Evolutionary conservation across 2,113 vertebrate genomes (phyloP).

Genomic region (Hippoglossus stenolepis): DNA sequence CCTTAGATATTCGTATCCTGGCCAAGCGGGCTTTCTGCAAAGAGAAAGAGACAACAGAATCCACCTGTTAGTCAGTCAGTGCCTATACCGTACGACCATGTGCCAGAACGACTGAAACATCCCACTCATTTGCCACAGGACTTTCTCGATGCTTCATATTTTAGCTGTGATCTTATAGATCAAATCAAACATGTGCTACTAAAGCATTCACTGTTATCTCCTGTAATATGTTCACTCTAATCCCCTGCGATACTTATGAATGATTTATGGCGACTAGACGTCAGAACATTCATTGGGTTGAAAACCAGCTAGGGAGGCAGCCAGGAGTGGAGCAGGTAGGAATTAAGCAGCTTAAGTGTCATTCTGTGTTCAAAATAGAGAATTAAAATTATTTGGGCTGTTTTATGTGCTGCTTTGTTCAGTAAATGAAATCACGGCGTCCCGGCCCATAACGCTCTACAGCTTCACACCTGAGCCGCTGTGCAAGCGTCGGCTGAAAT

Average conservation of each 20-base stretch:
- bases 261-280: slow-evolving; percentile 63
- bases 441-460: not conserved
- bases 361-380: slow-evolving; percentile 26
- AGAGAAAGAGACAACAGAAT: slow-evolving; percentile 46
- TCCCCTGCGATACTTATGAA: slow-evolving; percentile 64
- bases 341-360: slow-evolving; percentile 16
- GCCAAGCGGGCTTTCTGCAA: slow-evolving; percentile 95
- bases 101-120: slow-evolving; percentile 42
- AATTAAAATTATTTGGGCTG: slow-evolving; percentile 16
- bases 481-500: slow-evolving; percentile 15
- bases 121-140: slow-evolving; percentile 38
- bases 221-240: slow-evolving; percentile 69
- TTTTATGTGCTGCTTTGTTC: slow-evolving; percentile 3
- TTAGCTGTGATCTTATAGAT: slow-evolving; percentile 58
- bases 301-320: slow-evolving; percentile 49
- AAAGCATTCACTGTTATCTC: slow-evolving; percentile 65
- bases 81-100: not conserved
- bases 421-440: slow-evolving; percentile 3
- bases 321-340: slow-evolving; percentile 21
- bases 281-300: slow-evolving; percentile 53
- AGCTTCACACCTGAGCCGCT: slow-evolving; percentile 16
- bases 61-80: slow-evolving; percentile 41
- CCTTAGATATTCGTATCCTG: slow-evolving; percentile 94
- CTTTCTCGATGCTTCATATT: slow-evolving; percentile 44
- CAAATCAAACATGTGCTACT: slow-evolving; percentile 58